These are phyloP conservation scores for Neria commutata DNA, from an alignment of 2,888 invertebrate genomes.

Conservation along the genomic window DNA sequence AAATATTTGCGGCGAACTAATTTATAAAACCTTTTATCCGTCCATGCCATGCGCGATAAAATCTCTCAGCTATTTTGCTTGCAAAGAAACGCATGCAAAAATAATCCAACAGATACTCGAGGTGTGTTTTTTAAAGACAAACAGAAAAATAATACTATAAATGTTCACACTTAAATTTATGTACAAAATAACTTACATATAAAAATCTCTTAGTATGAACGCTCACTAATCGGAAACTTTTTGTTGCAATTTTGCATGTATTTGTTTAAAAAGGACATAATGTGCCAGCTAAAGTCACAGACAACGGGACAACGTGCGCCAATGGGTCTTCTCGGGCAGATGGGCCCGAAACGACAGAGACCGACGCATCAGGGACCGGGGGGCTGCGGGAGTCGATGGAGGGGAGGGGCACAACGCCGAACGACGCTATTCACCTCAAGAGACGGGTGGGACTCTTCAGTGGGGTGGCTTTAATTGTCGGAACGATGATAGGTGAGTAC, in stretches of 20 bases:
- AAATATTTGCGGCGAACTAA: slow-evolving; percentile 57
- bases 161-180: background rate
- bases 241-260: background rate
- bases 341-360: slow-evolving; percentile 64
- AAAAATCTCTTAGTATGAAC: background rate
- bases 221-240: background rate
- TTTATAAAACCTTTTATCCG: slow-evolving; percentile 57
- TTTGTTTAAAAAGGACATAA: slow-evolving; percentile 56
- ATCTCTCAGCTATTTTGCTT: slow-evolving; percentile 62
- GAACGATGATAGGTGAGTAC: slow-evolving; percentile 92
- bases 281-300: slow-evolving; percentile 63
- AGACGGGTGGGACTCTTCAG: slow-evolving; percentile 99
- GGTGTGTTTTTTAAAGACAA: slow-evolving; percentile 45
- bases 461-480: slow-evolving; percentile 98
- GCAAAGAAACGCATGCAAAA: slow-evolving; percentile 62
- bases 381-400: slow-evolving; percentile 70
- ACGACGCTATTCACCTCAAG: slow-evolving; percentile 98
- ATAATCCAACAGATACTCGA: slow-evolving; percentile 61
- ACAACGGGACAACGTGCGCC: slow-evolving; percentile 62
- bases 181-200: background rate
- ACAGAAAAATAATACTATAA: background rate
- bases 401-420: slow-evolving; percentile 92
- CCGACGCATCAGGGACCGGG: slow-evolving; percentile 64
- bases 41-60: slow-evolving; percentile 64
- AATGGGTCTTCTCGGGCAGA: slow-evolving; percentile 63